Conservation (phyloP, 2,797 vertebrate genomes). For the Prunella strophiata region DNA sequence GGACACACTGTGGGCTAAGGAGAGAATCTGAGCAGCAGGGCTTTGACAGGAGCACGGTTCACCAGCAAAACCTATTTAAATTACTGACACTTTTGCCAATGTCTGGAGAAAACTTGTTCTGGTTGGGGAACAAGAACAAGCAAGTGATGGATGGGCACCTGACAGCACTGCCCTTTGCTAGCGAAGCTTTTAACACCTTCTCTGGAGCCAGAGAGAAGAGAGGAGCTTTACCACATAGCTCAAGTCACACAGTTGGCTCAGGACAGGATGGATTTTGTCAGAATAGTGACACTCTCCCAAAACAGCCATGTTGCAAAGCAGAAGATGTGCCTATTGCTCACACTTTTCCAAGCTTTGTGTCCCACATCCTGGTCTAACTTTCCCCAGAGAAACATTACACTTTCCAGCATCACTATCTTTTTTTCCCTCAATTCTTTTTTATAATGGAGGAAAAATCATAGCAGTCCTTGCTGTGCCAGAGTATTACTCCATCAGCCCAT, state of each 20-base stretch:
- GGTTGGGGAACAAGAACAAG: background rate
- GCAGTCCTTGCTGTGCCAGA: background rate
- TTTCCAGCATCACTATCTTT: background rate
- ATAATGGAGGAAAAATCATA: background rate
- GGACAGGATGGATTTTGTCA: background rate
- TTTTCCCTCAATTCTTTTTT: background rate
- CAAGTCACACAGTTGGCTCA: background rate
- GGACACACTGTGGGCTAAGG: background rate
- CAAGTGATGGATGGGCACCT: background rate
- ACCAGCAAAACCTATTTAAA: background rate
- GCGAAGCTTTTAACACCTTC: background rate
- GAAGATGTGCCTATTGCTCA: background rate
- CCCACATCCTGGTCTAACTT: background rate
- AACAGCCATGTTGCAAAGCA: background rate
- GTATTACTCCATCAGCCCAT: background rate
- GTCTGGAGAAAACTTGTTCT: background rate
- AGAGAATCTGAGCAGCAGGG: background rate
- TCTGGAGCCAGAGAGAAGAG: background rate
- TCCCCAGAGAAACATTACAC: accelerated
- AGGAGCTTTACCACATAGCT: background rate
- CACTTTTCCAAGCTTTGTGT: background rate
- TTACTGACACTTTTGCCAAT: background rate
- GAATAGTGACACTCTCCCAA: accelerated
- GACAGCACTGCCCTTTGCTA: background rate
- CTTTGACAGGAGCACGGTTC: background rate